Base-by-base conservation (phyloP, 2,113 vertebrate genomes). In the human (Homo sapiens) region DNA sequence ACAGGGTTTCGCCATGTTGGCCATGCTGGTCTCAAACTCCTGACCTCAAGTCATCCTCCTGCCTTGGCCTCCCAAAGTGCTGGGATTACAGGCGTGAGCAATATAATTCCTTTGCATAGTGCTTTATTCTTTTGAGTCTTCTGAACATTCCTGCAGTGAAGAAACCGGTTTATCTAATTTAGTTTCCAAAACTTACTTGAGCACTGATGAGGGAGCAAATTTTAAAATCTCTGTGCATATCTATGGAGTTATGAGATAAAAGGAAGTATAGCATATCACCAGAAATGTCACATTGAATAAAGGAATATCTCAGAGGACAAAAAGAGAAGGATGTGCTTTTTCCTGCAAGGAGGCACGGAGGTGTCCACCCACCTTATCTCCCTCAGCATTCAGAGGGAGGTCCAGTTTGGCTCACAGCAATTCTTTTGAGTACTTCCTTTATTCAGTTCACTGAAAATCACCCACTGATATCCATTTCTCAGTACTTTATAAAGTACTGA, bases 321-420 rank as follows among this genome's bases (percentile, higher is more conserved):
- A 32, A 73, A 12, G 1, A 30, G 17, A 35, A 18, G 45, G 20
- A 4, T 4, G 1, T 3, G 0, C 18, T 12, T 27, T 8, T 5
- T 14, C 61, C 1, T 27, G 0, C 2, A 3, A 6, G 6, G 43
- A 45, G 66, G 12, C 6, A 1, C 5, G 3, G 64, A 27, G 12
- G 7, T 6, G 0, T 5, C 8, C 4, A 2, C 4, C 8, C 11
- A 3, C 18, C 3, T 27, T 13, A 27, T 32, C 8, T 25, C 13
- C 2, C 10, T 30, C 13, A 0, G 3, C 1, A 2, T 25, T 80
- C 14, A 38, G 16, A 3, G 1, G 18, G 1, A 30, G 17, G 30
- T 43, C 59, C 5, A 11, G 1, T 45, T 72, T 14, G n/a, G 22
- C 10, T 78, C 3, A 45, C 4, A 13, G 40, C 11, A 9, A 10